Evolutionary conservation across 1,140 invertebrate genomes (phyloP), one percentile per base, ranked within the genome.

Genomic region (Colletes gigas): DNA sequence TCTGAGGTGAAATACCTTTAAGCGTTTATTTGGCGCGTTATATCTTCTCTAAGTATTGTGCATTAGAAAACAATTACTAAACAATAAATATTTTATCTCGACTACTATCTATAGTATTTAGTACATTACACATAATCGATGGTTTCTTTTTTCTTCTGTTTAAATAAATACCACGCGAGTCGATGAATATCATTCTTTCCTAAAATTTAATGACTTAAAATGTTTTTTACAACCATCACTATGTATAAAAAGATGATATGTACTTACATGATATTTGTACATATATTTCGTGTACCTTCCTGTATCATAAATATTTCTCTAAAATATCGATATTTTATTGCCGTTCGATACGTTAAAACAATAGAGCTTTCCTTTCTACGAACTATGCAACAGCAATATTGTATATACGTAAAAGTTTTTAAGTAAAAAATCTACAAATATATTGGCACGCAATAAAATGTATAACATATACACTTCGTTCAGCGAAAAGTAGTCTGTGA

Each of bases 391-490:
- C 55, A 79, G 12, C 54, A 67, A 72, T 82, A 60, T 78, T 63
- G 63, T 72, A 65, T 57, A 65, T 57, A 63, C 54, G 70, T 80
- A 85, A 71, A 76, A 57, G 63, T 15, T 67, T 54, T 85, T 75
- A 78, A 71, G 75, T 83, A 86, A 78, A 85, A 84, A 86, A 70
- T 75, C 54, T 86, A 86, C 63, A 79, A 86, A 76, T 76, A 76
- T 67, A 30, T 73, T 86, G 81, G 72, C 80, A 86, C 60, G 30
- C 66, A 47, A 76, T 47, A 71, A 74, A 68, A 69, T 73, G 71
- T 83, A 75, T 69, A 30, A 30, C 21, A 50, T 77, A 83, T 62
- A 12, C 59, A 30, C 30, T 30, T 30, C 30, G 30, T 30, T 30
- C 30, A 30, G 30, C 30, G 30, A 30, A 30, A 30, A 30, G 30